Base-by-base conservation (phyloP, 2,797 vertebrate species). In the Petrocephalus sullivani region DNA sequence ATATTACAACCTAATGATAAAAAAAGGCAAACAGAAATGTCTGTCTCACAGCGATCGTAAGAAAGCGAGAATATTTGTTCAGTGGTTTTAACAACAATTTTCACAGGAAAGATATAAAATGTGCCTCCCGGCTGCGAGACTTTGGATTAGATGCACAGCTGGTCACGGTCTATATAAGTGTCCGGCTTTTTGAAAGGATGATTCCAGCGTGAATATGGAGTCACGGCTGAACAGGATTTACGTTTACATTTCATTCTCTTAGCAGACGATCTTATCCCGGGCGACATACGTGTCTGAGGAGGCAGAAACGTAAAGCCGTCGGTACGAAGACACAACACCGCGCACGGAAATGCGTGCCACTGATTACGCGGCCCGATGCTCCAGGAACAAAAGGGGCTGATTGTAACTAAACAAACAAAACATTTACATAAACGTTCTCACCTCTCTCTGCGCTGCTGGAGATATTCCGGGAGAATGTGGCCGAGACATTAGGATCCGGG, bases 41-140 rank as follows among this genome's bases (percentile, higher is more conserved):
- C 41, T 81, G 75, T 81, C 75, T 81, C 19, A 81, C 75, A 81
- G 75, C 7, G 41, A 49, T 46, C 2, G 19, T 81, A 81, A 81
- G 75, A 81, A 81, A 81, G 75, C 1, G 41, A 81, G 75, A 81
- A 81, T 81, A 81, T 81, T 21, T 81, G 75, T 81, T 49, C 75
- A 81, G 19, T 10, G 75, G 75, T 49, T 81, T 81, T 81, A 49
- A 81, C 41, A n/a, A 41, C 75, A 49, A 81, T 49, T 81, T 81
- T 81, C 41, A 49, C 75, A 49, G 75, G 41, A 81, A 81, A 81
- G 41, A 46, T 49, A 49, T 81, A 49, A 81, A 81, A 81, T 49
- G 19, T 49, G 41, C 46, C 75, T 81, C 75, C 41, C 37, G 41
- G 19, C 75, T 21, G 51, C 1, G 2, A 54, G 46, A 84, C 12